Conservation (phyloP, 2,797 vertebrate genomes). For the Phataginus tricuspis region DNA sequence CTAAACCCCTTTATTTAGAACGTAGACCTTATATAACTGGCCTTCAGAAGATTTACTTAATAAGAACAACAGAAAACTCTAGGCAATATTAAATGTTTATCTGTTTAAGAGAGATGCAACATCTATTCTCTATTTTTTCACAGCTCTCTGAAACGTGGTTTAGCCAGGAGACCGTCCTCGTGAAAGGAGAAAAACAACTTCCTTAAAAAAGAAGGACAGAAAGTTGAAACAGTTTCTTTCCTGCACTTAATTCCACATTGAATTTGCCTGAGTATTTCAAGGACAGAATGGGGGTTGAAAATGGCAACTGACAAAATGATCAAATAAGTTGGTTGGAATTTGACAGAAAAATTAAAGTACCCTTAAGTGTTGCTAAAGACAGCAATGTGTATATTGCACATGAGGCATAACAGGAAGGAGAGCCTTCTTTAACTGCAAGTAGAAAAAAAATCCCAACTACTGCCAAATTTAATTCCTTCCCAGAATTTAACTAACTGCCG, state of each 20-base stretch:
- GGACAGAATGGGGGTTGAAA: conserved; percentile 67
- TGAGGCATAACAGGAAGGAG: conserved; percentile 29
- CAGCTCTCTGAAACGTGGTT: conserved; percentile 63
- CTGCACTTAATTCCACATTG: conserved; percentile 76
- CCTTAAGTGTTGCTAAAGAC: conserved; percentile 67
- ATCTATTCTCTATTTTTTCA: conserved; percentile 59
- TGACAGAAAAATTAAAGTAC: conserved; percentile 72
- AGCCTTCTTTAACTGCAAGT: conserved; percentile 58
- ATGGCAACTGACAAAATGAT: conserved; percentile 71
- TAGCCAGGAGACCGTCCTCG: neutral
- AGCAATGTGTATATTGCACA: neutral
- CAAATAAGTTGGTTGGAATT: conserved; percentile 64
- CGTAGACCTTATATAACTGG: neutral
- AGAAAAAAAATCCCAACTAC: conserved; percentile 70
- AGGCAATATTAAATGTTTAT: conserved; percentile 42
- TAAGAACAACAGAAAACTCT: conserved; percentile 22
- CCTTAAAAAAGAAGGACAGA: conserved; percentile 53
- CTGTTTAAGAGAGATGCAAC: conserved; percentile 59
- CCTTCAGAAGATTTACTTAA: conserved; percentile 38
- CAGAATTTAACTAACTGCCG: conserved; percentile 79
- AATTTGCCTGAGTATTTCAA: conserved; percentile 67
- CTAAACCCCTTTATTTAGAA: conserved; percentile 47
- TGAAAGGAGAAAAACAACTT: conserved; percentile 51
- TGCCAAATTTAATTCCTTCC: conserved; percentile 77
- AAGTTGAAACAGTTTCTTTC: conserved; percentile 67